A percentile compares a stretch with the other conserved stretches of the same genome.
Evolutionary conservation across 2,888 invertebrate species (phyloP).

Genomic region (Dolichomitus sp.): DNA sequence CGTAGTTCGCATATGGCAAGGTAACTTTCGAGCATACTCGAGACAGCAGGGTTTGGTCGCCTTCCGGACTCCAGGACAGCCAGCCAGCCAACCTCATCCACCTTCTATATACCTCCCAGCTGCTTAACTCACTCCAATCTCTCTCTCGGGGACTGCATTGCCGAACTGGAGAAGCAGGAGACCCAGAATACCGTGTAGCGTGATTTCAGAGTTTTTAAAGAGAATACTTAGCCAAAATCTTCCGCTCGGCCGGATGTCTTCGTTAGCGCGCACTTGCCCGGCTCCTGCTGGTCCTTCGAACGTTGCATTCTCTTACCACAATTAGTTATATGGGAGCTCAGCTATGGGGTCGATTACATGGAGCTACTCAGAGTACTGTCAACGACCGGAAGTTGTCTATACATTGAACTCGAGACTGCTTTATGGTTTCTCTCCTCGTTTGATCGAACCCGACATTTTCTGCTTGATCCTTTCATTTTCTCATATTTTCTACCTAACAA

Average conservation of each 20-base stretch:
- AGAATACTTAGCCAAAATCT: constrained; percentile 64
- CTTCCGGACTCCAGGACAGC: constrained; percentile 27
- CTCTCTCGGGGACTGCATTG: constrained; percentile 51
- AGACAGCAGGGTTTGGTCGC: constrained; percentile 18
- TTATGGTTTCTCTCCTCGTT: too few species aligned
- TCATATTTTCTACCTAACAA: too few species aligned
- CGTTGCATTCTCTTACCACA: constrained; percentile 24
- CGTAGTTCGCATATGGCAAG: constrained; percentile 53
- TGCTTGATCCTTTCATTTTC: too few species aligned
- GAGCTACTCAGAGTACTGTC: not conserved
- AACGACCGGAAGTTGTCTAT: too few species aligned
- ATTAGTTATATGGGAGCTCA: constrained; percentile 55
- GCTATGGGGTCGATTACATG: constrained; percentile 31
- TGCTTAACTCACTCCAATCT: constrained; percentile 55
- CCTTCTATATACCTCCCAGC: constrained; percentile 19
- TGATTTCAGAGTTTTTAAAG: constrained; percentile 63
- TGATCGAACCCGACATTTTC: too few species aligned
- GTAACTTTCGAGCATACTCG: constrained; percentile 41
- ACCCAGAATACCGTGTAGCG: constrained; percentile 41
- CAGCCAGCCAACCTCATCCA: constrained; percentile 21
- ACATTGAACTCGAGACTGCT: too few species aligned
- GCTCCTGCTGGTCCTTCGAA: constrained; percentile 24
- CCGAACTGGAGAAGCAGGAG: constrained; percentile 40
- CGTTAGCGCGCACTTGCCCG: constrained; percentile 37
- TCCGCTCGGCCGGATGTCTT: constrained; percentile 49